Base-by-base conservation (phyloP, 2,797 vertebrate species). In the Oryzias dopingdopingensis region DNA sequence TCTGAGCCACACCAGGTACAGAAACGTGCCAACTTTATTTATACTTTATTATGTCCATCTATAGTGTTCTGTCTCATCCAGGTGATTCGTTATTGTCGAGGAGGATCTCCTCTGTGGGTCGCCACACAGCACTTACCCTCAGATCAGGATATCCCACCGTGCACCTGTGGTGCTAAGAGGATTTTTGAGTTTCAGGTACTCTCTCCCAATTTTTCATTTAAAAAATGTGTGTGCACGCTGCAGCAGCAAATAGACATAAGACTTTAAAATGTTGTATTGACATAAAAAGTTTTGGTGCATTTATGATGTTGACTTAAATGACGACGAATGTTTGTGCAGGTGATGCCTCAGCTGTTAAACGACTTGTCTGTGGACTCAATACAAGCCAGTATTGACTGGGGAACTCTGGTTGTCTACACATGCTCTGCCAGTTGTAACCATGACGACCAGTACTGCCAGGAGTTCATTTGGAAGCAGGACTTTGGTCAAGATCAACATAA, bases 401-500 rank as follows among this genome's bases (percentile, higher is more conserved):
- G 97, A 1, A 92, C 92, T 0, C 78, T 98, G 67, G 91, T 83
- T 0, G 51, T 97, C 67, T 99, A 94, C 79, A 94, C 94, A 0
- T 99, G 97, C 63, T 87, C 92, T 0, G 77, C 84, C n/a, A 91
- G 82, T 73, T 90, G 85, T 84, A 53, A 74, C 66, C n/a, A 53
- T 20, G 79, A 17, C 24, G 22, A 80, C 63, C 74, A 84, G 52
- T 93, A 93, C 76, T 72, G 69, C n/a, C 79, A 89, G 0, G 97
- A 99, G 67, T 95, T 97, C 79, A 84, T 97, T 29, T 99, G 97
- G 96, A 98, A 97, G 72, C 97, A 99, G 64, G 95, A 99, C 81
- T 80, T 98, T 66, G 74, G 70, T 61, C 56, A 80, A 45, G 89
- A 84, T 57, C 66, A 77, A 20, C 72, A 68, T 20, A 45, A 70